A percentile compares a stretch with the other conserved stretches of the same genome.
Evolutionary conservation across 2,797 vertebrate species (phyloP).

Genomic region (Mormyrus hasselquistii): DNA sequence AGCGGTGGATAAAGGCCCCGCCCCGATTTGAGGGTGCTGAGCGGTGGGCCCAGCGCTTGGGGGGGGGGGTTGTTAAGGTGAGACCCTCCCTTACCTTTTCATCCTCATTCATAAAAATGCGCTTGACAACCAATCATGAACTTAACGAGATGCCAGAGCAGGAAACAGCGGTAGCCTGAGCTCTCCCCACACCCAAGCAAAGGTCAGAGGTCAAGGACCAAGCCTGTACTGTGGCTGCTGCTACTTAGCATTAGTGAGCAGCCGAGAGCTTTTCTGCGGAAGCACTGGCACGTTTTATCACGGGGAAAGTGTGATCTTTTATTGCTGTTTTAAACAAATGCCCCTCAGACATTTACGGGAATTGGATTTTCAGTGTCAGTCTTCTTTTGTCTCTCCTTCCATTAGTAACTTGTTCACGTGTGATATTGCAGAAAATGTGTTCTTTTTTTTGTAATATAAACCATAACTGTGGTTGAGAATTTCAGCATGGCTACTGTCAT

Average conservation of each 20-base stretch:
- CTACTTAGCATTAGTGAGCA: not conserved
- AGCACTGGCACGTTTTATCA: not conserved
- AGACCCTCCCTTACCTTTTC: not conserved
- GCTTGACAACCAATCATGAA: not conserved
- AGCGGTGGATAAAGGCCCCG: no score
- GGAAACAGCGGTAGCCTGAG: not conserved
- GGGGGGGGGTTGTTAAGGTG: not conserved
- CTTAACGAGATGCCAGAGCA: not conserved
- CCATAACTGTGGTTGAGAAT: not conserved
- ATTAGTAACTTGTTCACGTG: not conserved
- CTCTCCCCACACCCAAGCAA: not conserved
- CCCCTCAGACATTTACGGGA: not conserved
- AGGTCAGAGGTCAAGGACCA: not conserved
- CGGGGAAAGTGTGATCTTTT: not conserved
- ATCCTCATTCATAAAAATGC: not conserved
- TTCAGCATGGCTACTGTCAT: not conserved
- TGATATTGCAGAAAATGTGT: not conserved
- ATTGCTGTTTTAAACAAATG: not conserved
- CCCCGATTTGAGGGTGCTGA: not conserved
- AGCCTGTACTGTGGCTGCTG: not conserved
- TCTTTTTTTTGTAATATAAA: not conserved
- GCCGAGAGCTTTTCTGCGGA: not conserved
- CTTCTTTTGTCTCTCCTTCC: not conserved
- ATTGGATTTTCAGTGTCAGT: slow-evolving; percentile 3
- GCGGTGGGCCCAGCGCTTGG: not conserved